These are phyloP conservation scores for Phodopus roborovskii DNA, from an alignment of 2,113 vertebrate species.

Conservation along the genomic window DNA sequence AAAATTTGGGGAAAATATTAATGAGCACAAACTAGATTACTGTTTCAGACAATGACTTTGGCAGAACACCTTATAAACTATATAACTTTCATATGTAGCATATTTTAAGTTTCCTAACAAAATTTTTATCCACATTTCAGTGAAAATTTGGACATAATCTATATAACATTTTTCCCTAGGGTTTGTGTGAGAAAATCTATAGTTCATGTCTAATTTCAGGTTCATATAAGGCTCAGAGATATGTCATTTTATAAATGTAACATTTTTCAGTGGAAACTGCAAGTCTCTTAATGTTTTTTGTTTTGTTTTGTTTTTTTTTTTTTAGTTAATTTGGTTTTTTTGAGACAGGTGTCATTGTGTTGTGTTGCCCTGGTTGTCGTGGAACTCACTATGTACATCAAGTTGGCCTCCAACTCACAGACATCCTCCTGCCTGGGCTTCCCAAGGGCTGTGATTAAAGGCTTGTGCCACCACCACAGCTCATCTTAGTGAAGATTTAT, in stretches of 20 bases:
- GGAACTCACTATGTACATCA: background rate
- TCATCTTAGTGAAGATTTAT: rapidly evolving
- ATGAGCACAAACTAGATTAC: background rate
- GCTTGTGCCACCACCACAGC: background rate
- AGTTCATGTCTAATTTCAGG: background rate
- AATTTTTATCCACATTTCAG: background rate
- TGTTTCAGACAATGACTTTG: slow-evolving; percentile 5
- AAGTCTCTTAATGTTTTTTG: background rate
- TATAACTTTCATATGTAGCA: background rate
- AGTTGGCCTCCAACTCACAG: background rate
- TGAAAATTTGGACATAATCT: background rate
- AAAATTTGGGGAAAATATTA: background rate
- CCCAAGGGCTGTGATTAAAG: background rate
- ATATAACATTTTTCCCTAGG: background rate
- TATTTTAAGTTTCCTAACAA: background rate
- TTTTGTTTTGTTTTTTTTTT: background rate
- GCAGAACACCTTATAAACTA: background rate
- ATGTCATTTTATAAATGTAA: background rate
- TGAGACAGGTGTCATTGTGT: background rate
- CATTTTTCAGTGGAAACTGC: background rate
- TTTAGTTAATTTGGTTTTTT: background rate
- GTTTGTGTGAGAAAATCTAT: background rate
- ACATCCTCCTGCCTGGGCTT: background rate
- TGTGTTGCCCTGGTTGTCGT: background rate
- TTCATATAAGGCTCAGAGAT: background rate